Percentiles rank a stretch among this genome's conserved stretches.
phyloP scores from a whole-genome alignment of 2,113 vertebrate species.

The Sapayoa aenigma region DNA sequence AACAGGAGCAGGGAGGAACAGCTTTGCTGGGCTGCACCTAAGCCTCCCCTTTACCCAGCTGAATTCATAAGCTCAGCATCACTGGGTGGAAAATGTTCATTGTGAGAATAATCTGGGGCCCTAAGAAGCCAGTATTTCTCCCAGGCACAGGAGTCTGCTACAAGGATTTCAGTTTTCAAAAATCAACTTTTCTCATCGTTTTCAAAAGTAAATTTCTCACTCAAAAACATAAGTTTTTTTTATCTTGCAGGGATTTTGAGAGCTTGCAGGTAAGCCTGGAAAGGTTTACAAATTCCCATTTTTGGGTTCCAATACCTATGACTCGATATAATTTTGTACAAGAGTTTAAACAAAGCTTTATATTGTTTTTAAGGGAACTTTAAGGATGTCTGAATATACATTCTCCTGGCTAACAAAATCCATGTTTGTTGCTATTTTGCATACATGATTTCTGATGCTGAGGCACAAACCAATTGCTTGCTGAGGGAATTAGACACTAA shows the following conservation, averaged over 20 bases:
- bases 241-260: background rate
- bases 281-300: background rate
- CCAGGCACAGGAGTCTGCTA: background rate
- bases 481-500: background rate
- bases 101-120: background rate
- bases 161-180: background rate
- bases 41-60: background rate
- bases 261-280: background rate
- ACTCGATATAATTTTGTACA: background rate
- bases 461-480: background rate
- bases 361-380: background rate
- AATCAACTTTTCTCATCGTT: background rate
- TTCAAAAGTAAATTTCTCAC: background rate
- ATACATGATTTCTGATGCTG: background rate
- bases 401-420: background rate
- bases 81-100: background rate
- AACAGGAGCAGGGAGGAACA: background rate
- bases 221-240: background rate
- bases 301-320: background rate
- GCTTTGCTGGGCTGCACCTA: background rate
- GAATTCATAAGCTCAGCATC: background rate
- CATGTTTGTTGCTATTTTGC: background rate
- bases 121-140: background rate
- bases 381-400: background rate
- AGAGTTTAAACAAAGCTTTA: background rate